Conservation (phyloP, 1,140 invertebrate genomes). For the Papilio xuthus region DNA sequence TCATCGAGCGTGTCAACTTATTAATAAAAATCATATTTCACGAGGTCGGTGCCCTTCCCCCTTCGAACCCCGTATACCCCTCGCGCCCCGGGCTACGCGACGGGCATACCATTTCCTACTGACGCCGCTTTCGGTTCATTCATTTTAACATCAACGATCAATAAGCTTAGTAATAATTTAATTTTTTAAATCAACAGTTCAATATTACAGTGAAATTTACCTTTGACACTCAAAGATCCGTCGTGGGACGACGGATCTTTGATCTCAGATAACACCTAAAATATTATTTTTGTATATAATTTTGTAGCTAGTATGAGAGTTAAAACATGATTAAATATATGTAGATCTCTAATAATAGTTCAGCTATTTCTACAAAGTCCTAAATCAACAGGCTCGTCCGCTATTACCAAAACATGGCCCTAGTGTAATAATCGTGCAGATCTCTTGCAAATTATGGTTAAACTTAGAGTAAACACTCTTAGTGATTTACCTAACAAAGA, state of each 20-base stretch:
- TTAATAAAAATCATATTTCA: slow-evolving; percentile 82
- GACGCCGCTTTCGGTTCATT: slow-evolving; percentile 47
- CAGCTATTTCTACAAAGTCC: slow-evolving; percentile 65
- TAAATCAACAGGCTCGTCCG: slow-evolving; percentile 68
- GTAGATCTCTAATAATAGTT: slow-evolving; percentile 48
- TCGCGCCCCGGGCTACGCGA: slow-evolving; percentile 42
- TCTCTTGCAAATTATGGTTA: slow-evolving; percentile 69
- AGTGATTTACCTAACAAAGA: slow-evolving; percentile 46
- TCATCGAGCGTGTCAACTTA: slow-evolving; percentile 80
- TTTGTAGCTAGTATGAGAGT: background rate
- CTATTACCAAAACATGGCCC: slow-evolving; percentile 52
- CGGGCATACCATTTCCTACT: slow-evolving; percentile 48
- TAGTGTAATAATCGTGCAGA: slow-evolving; percentile 72
- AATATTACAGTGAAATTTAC: background rate
- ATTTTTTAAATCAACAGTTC: slow-evolving; percentile 46
- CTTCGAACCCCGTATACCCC: background rate
- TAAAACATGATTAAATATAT: slow-evolving; percentile 32
- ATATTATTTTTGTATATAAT: slow-evolving; percentile 11
- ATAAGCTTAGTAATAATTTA: slow-evolving; percentile 42
- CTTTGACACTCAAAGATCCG: background rate
- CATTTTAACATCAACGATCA: slow-evolving; percentile 49
- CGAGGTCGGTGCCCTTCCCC: slow-evolving; percentile 45
- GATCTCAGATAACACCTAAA: background rate
- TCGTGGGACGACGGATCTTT: too few relatives aligned
- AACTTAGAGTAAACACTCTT: slow-evolving; percentile 64